Percentiles rank a stretch among this genome's conserved stretches.
phyloP scores from a whole-genome alignment of 2,888 invertebrate genomes.

The Mylabris sibirica region DNA sequence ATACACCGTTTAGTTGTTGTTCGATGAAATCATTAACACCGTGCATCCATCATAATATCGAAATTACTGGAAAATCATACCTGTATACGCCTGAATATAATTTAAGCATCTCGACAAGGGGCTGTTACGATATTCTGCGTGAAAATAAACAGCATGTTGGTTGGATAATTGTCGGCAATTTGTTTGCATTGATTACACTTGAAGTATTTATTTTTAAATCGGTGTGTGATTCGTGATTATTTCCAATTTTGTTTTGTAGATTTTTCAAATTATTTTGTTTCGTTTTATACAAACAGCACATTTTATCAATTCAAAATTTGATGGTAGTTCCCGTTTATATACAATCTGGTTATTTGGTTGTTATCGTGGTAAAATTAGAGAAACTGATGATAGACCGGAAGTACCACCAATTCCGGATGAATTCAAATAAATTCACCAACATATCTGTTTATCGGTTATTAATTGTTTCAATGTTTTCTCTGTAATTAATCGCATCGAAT shows the following conservation, averaged over 20 bases:
- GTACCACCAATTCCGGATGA: slow-evolving; percentile 43
- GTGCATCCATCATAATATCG: slow-evolving; percentile 68
- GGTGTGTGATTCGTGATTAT: background rate
- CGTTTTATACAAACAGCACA: slow-evolving; percentile 58
- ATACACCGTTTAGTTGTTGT: slow-evolving; percentile 72
- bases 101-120: slow-evolving; percentile 56
- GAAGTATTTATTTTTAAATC: too few relatives aligned
- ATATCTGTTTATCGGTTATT: slow-evolving; percentile 71
- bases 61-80: slow-evolving; percentile 64
- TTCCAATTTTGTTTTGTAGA: slow-evolving; percentile 30
- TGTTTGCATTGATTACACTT: slow-evolving; percentile 47
- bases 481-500: slow-evolving; percentile 77
- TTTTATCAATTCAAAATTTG: slow-evolving; percentile 47
- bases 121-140: slow-evolving; percentile 54
- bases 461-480: slow-evolving; percentile 71
- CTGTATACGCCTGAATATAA: slow-evolving; percentile 63
- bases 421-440: slow-evolving; percentile 64
- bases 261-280: slow-evolving; percentile 34
- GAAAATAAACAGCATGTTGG: slow-evolving; percentile 51
- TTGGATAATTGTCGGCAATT: slow-evolving; percentile 53
- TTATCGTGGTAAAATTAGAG: slow-evolving; percentile 44
- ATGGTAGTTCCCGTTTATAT: slow-evolving; percentile 48
- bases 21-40: slow-evolving; percentile 65
- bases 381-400: slow-evolving; percentile 21
- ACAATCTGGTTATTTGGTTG: slow-evolving; percentile 56